phyloP scores from a whole-genome alignment of 2,113 vertebrate genomes.

The Cygnus buccinator region DNA sequence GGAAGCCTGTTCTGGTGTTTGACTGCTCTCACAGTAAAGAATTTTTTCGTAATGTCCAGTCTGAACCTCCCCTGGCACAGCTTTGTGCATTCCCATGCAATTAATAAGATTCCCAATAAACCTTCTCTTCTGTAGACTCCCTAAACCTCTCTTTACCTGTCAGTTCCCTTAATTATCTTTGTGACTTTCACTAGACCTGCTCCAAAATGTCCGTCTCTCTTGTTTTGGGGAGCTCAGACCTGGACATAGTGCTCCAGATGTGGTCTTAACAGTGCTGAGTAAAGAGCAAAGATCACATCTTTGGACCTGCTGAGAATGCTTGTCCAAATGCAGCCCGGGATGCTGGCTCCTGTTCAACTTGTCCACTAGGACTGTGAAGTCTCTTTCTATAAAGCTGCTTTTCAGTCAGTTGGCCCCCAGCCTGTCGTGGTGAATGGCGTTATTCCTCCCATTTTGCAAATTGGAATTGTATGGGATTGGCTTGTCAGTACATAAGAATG shows the following conservation, averaged over 20 bases:
- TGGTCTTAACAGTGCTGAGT: neutral
- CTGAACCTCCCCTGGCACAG: too few species aligned
- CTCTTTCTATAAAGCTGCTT: neutral
- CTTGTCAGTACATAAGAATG: neutral
- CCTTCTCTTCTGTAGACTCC: neutral
- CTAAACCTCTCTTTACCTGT: neutral
- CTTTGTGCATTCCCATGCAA: too few species aligned
- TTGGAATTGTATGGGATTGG: neutral
- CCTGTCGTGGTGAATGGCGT: neutral
- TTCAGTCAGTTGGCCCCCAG: neutral
- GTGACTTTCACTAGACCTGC: neutral
- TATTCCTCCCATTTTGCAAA: neutral
- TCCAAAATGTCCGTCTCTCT: neutral
- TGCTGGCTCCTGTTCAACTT: neutral
- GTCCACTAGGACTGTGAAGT: neutral
- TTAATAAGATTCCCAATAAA: neutral
- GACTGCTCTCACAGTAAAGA: too few species aligned
- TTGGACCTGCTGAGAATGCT: neutral
- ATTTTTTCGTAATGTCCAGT: too few species aligned
- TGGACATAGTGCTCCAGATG: neutral
- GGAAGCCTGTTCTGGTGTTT: too few species aligned
- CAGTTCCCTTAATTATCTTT: neutral
- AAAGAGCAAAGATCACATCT: neutral
- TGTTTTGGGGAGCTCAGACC: neutral
- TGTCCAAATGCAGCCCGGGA: neutral